Evolutionary conservation across 2,888 invertebrate species (phyloP).

Genomic region (Agrochola macilenta): DNA sequence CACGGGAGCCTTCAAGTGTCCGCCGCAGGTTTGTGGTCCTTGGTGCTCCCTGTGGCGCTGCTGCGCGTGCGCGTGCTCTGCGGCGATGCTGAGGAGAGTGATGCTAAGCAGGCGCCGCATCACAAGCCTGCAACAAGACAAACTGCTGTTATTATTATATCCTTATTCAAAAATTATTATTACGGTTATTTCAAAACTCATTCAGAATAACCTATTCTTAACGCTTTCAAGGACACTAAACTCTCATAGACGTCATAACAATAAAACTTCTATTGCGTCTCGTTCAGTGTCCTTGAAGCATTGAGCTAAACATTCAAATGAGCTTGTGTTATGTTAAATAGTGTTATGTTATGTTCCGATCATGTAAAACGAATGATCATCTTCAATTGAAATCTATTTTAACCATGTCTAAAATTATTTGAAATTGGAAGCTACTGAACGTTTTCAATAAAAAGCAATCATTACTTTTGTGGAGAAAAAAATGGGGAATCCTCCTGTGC

Average conservation of each 20-base stretch:
- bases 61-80: not conserved
- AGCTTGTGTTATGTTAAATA: too few relatives aligned
- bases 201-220: not conserved
- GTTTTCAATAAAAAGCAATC: constrained; percentile 13
- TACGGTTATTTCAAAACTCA: not conserved
- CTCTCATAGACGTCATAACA: too few relatives aligned
- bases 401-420: not conserved
- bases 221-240: too few relatives aligned
- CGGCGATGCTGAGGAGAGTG: not conserved
- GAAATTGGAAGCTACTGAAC: not conserved
- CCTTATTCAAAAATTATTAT: not conserved
- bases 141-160: not conserved
- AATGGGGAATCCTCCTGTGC: constrained; percentile 52
- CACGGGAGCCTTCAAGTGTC: constrained; percentile 91
- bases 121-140: constrained; percentile 77
- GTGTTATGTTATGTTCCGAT: too few relatives aligned
- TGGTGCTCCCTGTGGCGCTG: not conserved
- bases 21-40: constrained; percentile 91
- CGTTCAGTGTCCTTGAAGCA: too few relatives aligned
- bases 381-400: not conserved
- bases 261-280: too few relatives aligned
- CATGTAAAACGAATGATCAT: too few relatives aligned
- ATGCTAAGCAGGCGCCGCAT: constrained; percentile 78
- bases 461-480: constrained; percentile 34
- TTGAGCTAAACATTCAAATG: not conserved